Evolutionary conservation across 2,888 invertebrate genomes (phyloP), one percentile per base, ranked within the genome.

Genomic region (Pecten maximus): DNA sequence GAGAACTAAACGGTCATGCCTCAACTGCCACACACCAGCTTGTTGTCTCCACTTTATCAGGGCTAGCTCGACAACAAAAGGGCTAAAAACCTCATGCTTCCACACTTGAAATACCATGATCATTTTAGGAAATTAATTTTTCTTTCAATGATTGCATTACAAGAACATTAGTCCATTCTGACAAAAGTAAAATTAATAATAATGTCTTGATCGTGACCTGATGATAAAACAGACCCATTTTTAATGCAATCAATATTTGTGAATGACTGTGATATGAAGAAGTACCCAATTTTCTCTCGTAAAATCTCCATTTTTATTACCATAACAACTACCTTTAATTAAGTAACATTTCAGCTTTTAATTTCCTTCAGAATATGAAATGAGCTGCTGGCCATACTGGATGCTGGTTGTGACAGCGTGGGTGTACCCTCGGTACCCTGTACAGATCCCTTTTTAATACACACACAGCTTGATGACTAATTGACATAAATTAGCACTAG

Each of bases 311-410:
- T 74, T 10, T 74, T 74, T 74, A 74, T 74, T 74, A 74, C 35
- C 74, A 74, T 74, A 74, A 74, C 74, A 74, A 74, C 74, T 74
- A 74, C 74, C 74, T 74, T 74, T 74, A 74, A 74, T 74, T 74
- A 74, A 74, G 74, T 74, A 28, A 74, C 74, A 35, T 1, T 74
- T 6, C 28, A 10, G 74, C 74, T 74, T 74, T 74, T 74, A 74
- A 74, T 74, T 74, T 74, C 74, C 74, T 15, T 74, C 15, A 35
- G 74, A 74, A 35, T 74, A 74, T 35, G 28, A 35, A 74, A 74
- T 74, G 28, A 74, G 23, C 74, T 74, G 35, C 35, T 35, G 44
- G 28, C 74, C 74, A 6, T 60, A n/a, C 23, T 60, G 23, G 74
- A 2, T 35, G 4, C 23, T 2, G 35, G 35, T 12, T 35, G 35